A percentile compares a stretch with the other conserved stretches of the same genome.
phyloP scores from a whole-genome alignment of 1,140 invertebrate genomes.

The Saccostrea glomerata region DNA sequence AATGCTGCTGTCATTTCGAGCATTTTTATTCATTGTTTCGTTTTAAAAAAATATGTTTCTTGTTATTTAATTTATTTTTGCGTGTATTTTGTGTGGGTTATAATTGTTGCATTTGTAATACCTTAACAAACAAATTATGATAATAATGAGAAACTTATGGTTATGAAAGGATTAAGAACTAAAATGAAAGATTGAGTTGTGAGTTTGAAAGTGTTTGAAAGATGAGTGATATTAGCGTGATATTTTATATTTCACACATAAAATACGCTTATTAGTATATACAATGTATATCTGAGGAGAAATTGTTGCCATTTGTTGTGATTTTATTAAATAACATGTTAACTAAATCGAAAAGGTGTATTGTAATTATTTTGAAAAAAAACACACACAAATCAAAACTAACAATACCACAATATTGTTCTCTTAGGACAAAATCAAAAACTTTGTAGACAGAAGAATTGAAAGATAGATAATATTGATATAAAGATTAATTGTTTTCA shows the following conservation, averaged over 20 bases:
- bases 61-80: conserved; percentile 11
- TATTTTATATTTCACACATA: background rate
- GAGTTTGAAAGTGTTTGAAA: background rate
- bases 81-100: background rate
- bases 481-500: too few relatives aligned
- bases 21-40: too few relatives aligned
- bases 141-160: background rate
- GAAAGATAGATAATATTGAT: too few relatives aligned
- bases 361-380: too few relatives aligned
- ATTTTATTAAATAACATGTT: background rate
- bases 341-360: too few relatives aligned
- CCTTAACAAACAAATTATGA: background rate
- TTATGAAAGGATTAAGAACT: background rate
- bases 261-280: background rate
- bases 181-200: background rate
- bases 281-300: background rate
- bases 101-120: background rate
- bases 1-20: too few relatives aligned
- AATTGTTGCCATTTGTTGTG: background rate
- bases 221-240: background rate
- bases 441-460: too few relatives aligned
- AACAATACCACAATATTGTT: too few relatives aligned
- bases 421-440: too few relatives aligned
- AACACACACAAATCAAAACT: too few relatives aligned
- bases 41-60: too few relatives aligned